Conservation (phyloP, 2,888 invertebrate genomes). For the Blastobasis lacticolella region DNA sequence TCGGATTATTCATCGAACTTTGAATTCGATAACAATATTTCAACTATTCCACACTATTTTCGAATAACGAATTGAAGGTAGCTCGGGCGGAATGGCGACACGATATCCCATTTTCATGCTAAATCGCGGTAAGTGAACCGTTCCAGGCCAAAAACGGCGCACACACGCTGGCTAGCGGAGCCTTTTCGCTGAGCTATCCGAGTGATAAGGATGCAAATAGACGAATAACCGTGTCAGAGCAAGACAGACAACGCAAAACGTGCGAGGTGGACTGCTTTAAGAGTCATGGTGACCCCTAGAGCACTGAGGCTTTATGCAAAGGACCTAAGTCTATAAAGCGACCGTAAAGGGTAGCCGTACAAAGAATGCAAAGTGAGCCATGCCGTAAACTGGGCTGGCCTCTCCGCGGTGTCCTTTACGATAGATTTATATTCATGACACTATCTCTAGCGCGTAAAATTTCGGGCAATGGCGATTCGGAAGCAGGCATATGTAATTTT, state of each 20-base stretch:
- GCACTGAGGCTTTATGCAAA: constrained; percentile 61
- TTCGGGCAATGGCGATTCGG: constrained; percentile 71
- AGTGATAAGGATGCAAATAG: neutral
- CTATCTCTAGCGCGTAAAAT: constrained; percentile 71
- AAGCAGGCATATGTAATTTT: constrained; percentile 73
- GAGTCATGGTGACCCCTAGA: constrained; percentile 27
- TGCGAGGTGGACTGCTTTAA: neutral
- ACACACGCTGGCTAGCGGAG: neutral
- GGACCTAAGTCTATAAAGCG: constrained; percentile 67
- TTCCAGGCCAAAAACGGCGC: constrained; percentile 5
- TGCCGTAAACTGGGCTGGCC: constrained; percentile 47
- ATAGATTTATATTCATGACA: constrained; percentile 75
- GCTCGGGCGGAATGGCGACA: too few species aligned
- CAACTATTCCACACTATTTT: too few species aligned
- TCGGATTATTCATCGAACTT: too few species aligned
- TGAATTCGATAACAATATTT: too few species aligned
- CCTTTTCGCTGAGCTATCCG: neutral
- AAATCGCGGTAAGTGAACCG: constrained; percentile 9
- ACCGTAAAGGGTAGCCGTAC: constrained; percentile 62
- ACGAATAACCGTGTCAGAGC: neutral
- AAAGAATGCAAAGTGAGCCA: constrained; percentile 73
- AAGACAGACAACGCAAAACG: neutral
- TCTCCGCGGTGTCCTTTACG: constrained; percentile 51
- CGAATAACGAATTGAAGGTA: too few species aligned
- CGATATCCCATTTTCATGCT: neutral